A percentile compares a stretch with the other conserved stretches of the same genome.
phyloP scores from a whole-genome alignment of 1,140 invertebrate genomes.

The Ceratoteleas bidentatus region DNA sequence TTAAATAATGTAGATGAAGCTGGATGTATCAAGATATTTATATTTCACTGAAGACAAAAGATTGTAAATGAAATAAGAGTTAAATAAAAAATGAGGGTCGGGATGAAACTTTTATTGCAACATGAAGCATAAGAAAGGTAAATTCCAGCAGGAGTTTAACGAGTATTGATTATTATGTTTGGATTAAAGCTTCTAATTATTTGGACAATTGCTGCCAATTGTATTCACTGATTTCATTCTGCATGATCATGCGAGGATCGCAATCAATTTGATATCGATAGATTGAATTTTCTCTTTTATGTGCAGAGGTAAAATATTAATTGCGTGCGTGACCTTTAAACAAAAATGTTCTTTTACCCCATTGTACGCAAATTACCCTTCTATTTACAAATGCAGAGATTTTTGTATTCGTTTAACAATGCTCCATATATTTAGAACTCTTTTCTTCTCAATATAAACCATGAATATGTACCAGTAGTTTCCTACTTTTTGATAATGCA shows the following conservation, averaged over 20 bases:
- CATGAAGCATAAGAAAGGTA: conserved; percentile 14
- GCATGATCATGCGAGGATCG: conserved; percentile 10
- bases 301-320: conserved; percentile 3
- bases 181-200: conserved; percentile 40
- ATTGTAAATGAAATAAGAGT: conserved; percentile 12
- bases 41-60: neutral
- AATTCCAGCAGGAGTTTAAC: conserved; percentile 10
- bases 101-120: conserved; percentile 21
- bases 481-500: too few species aligned
- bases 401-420: too few species aligned
- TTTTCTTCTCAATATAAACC: too few species aligned
- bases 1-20: too few species aligned
- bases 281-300: conserved; percentile 14
- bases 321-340: too few species aligned
- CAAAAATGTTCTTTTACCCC: too few species aligned
- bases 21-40: neutral
- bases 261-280: conserved; percentile 28
- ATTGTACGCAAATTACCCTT: neutral
- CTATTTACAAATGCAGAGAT: neutral
- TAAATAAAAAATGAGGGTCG: neutral
- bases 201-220: conserved; percentile 48
- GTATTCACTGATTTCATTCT: conserved; percentile 40
- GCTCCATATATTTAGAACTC: too few species aligned
- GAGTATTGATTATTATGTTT: conserved; percentile 49
- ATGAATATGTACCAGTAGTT: too few species aligned